Evolutionary conservation across 2,888 invertebrate genomes (phyloP), one percentile per base, ranked within the genome.

Genomic region (Phytoseiulus persimilis): DNA sequence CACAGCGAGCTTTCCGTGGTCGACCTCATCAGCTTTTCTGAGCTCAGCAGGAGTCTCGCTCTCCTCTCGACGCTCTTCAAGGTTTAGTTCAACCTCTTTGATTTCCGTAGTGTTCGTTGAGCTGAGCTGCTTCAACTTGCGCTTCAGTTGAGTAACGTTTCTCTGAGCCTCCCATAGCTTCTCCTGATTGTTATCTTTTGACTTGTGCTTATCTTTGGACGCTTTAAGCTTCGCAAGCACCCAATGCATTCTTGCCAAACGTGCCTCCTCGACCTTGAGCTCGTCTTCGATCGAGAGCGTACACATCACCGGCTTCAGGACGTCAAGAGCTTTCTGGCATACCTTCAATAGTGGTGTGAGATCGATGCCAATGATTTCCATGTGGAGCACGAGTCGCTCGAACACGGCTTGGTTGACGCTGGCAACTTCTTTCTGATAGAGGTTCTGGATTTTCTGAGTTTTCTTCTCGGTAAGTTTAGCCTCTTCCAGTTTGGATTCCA

Each of bases 371-470:
- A 87, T 87, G 1, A 87, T 32, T 33, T 87, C 87, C 87, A 87
- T 87, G 33, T 87, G 87, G 33, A 87, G 87, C n/a, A 87, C 32
- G 32, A 87, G 33, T 23, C 87, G 87, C 87, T 87, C 87, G 87
- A 87, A 87, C 0, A 87, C 87, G 32, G 87, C 87, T 87, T 45
- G 32, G 33, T 87, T 87, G 32, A 87, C 87, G 32, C 28, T 33
- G 33, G 39, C 28, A 32, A 87, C 87, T 14, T 87, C 87, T 39
- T 87, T 87, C 45, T 87, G 32, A n/a, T 87, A 87, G 32, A 87
- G 87, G 31, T 87, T 87, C n/a, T 87, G 87, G 5, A 87, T 87
- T 87, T 87, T 87, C 32, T 87, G 87, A 39, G 87, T 45, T 87
- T 33, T 87, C 32, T 87, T 87, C 39, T 87, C 87, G 28, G 87